phyloP scores from a whole-genome alignment of 2,113 vertebrate genomes.

The Hiodon tergisus region DNA sequence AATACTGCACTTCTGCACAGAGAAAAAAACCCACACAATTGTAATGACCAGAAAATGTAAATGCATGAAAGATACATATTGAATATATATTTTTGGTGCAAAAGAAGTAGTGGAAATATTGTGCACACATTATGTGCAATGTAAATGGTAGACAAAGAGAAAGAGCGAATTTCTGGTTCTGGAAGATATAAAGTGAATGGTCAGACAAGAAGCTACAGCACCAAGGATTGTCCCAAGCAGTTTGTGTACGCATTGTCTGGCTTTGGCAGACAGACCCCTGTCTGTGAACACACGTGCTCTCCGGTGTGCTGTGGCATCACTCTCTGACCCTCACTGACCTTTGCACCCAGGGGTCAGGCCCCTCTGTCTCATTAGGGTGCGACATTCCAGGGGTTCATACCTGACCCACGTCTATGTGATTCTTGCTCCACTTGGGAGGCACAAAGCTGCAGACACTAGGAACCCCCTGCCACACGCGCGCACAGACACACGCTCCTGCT shows the following conservation, averaged over 20 bases:
- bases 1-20: background rate
- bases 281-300: background rate
- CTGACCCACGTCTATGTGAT: slow-evolving; percentile 40
- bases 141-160: too few species aligned
- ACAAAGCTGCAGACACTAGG: slow-evolving; percentile 10
- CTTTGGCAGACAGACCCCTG: background rate
- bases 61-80: too few species aligned
- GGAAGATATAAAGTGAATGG: too few species aligned
- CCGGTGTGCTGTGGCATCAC: background rate
- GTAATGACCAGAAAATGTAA: background rate
- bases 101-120: too few species aligned
- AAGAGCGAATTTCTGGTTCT: too few species aligned
- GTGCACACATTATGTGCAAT: too few species aligned
- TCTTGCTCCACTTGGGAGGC: slow-evolving; percentile 50
- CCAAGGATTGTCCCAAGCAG: too few species aligned
- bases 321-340: slow-evolving; percentile 34
- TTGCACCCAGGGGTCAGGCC: slow-evolving; percentile 26
- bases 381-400: slow-evolving; percentile 37
- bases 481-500: slow-evolving; percentile 1
- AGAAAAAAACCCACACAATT: background rate
- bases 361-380: slow-evolving; percentile 38
- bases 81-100: too few species aligned
- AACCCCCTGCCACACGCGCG: slow-evolving; percentile 12
- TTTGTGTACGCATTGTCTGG: background rate
- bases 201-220: too few species aligned